Percentiles rank a stretch among this genome's conserved stretches.
Conservation (phyloP, 2,888 invertebrate genomes). For the Drosophila borealis region DNA sequence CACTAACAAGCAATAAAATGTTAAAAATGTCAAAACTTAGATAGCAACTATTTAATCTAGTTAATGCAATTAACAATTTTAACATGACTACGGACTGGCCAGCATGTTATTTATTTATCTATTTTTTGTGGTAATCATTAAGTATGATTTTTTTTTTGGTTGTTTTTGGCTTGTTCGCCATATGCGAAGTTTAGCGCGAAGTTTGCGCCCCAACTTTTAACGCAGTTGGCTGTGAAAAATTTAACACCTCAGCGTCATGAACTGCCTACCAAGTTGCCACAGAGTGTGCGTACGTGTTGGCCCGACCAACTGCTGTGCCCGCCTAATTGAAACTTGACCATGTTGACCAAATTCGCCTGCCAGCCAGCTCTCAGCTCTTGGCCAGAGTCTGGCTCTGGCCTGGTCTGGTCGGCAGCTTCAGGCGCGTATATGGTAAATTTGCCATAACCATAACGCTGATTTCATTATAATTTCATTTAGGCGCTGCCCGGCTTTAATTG, state of each 20-base stretch:
- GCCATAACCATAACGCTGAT: conserved; percentile 81
- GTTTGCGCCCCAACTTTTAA: conserved; percentile 55
- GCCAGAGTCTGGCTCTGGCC: conserved; percentile 8
- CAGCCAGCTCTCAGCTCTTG: conserved; percentile 26
- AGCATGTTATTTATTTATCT: conserved; percentile 50
- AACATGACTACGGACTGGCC: conserved; percentile 79
- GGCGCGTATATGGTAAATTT: conserved; percentile 80
- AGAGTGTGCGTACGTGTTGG: conserved; percentile 36
- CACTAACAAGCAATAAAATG: conserved; percentile 83
- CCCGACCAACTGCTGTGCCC: conserved; percentile 63
- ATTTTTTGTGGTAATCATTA: conserved; percentile 41
- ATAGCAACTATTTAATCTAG: conserved; percentile 82
- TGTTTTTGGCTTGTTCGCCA: conserved; percentile 45
- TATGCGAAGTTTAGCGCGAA: conserved; percentile 51
- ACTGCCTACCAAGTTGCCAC: conserved; percentile 53
- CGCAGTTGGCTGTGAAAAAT: conserved; percentile 79
- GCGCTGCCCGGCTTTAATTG: conserved; percentile 75
- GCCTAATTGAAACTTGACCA: conserved; percentile 80
- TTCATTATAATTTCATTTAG: conserved; percentile 80
- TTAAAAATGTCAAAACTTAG: conserved; percentile 76
- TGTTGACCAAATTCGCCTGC: conserved; percentile 76
- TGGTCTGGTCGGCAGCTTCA: conserved; percentile 21
- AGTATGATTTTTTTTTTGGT: conserved; percentile 1
- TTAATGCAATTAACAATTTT: conserved; percentile 84
- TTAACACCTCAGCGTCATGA: conserved; percentile 78